phyloP scores from a whole-genome alignment of 2,797 vertebrate species.

The Discoglossus pictus region DNA sequence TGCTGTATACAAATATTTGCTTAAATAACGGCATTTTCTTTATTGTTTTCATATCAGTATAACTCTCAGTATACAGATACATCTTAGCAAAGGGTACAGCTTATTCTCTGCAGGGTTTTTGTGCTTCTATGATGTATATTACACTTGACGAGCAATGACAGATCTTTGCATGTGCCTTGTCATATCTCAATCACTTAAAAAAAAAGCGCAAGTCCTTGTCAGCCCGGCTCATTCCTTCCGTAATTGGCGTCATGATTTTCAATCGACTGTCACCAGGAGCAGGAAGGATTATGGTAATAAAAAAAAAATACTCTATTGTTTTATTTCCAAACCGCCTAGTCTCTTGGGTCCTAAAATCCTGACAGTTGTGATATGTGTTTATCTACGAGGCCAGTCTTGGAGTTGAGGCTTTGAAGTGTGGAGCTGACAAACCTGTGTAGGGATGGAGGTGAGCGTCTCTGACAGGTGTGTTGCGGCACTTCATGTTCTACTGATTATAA shows the following conservation, averaged over 20 bases:
- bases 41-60: too few species aligned
- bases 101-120: too few species aligned
- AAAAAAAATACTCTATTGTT: background rate
- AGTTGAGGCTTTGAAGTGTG: slow-evolving; percentile 6
- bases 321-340: slow-evolving; percentile 6
- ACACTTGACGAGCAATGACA: background rate
- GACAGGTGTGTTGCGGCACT: background rate
- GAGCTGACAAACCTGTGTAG: slow-evolving; percentile 10
- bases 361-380: slow-evolving; percentile 22
- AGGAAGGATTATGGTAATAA: background rate
- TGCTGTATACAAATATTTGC: too few species aligned
- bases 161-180: slow-evolving; percentile 8
- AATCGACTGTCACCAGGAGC: slow-evolving; percentile 8
- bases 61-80: too few species aligned
- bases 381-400: slow-evolving; percentile 11
- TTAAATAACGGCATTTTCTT: too few species aligned
- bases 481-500: background rate
- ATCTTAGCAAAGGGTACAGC: too few species aligned
- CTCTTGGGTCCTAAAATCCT: slow-evolving; percentile 6
- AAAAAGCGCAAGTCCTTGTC: slow-evolving; percentile 20
- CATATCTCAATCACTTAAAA: slow-evolving; percentile 19
- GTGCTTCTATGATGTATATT: too few species aligned
- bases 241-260: slow-evolving; percentile 34
- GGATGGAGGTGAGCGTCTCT: background rate
- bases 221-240: slow-evolving; percentile 6